Percentiles rank a stretch among this genome's conserved stretches.
Evolutionary conservation across 2,113 vertebrate species (phyloP).

Genomic region (Hippocampus zosterae): DNA sequence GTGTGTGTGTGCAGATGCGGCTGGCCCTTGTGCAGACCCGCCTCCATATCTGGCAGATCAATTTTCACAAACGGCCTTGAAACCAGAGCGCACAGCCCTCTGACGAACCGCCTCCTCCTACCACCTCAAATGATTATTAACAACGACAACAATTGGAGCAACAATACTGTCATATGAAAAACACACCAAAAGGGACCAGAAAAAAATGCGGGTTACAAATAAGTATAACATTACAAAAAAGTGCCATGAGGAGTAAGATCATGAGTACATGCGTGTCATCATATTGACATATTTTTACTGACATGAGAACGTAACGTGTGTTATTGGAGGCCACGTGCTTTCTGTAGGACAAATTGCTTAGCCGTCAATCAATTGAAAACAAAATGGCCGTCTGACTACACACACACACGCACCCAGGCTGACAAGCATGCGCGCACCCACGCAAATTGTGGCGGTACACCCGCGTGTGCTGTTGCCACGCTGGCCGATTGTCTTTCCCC

Average conservation of each 20-base stretch:
- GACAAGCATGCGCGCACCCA: constrained; percentile 27
- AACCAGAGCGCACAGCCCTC: constrained; percentile 49
- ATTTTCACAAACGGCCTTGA: constrained; percentile 86
- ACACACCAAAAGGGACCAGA: not conserved
- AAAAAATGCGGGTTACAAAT: no score
- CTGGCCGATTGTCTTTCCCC: not conserved
- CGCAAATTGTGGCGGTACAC: constrained; percentile 54
- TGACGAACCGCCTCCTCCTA: no score
- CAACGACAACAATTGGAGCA: not conserved
- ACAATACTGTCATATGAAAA: not conserved
- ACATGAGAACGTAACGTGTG: not conserved
- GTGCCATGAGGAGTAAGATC: not conserved
- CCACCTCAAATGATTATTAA: not conserved
- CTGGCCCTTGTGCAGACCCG: no score
- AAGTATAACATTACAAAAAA: no score
- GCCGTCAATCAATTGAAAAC: not conserved
- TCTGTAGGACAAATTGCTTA: not conserved
- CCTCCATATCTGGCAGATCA: no score
- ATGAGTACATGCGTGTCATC: not conserved
- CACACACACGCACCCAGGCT: constrained; percentile 30
- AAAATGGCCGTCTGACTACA: not conserved
- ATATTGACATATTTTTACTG: not conserved
- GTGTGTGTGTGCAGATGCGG: no score
- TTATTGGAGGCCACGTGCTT: not conserved
- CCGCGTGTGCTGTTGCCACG: no score